Conservation (phyloP, 2,797 vertebrate species). For the Urosaurus nigricauda region DNA sequence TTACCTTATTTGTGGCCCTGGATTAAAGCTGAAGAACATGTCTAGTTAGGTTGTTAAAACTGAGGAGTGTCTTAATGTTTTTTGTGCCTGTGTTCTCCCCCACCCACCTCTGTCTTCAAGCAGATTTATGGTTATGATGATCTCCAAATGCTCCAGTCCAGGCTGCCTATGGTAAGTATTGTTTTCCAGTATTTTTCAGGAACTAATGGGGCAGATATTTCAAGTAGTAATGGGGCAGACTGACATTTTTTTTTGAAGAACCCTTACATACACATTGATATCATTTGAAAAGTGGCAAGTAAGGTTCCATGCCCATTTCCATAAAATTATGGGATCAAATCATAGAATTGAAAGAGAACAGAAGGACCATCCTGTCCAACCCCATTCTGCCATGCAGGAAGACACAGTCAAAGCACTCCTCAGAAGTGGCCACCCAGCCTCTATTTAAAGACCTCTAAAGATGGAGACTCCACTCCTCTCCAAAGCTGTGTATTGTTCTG, state of each 20-base stretch:
- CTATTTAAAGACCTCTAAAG: too few relatives aligned
- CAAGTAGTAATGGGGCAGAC: neutral
- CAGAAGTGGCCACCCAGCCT: too few relatives aligned
- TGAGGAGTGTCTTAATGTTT: slow-evolving; percentile 45
- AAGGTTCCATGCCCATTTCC: neutral
- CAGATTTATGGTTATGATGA: slow-evolving; percentile 98
- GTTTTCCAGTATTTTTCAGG: neutral
- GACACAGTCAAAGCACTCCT: too few relatives aligned
- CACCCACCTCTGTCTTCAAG: slow-evolving; percentile 62
- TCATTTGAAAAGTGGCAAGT: neutral
- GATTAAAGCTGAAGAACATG: neutral
- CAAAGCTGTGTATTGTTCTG: too few relatives aligned
- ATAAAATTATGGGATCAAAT: neutral
- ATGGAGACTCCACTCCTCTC: too few relatives aligned
- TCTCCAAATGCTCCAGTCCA: slow-evolving; percentile 95
- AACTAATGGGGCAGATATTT: neutral
- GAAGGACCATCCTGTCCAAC: too few relatives aligned
- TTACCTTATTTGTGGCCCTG: neutral
- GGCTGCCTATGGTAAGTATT: slow-evolving; percentile 91
- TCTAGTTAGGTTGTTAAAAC: too few relatives aligned
- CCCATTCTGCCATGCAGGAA: too few relatives aligned
- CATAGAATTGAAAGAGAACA: too few relatives aligned
- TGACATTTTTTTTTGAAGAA: neutral
- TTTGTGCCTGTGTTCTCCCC: slow-evolving; percentile 8
- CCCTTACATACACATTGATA: neutral